phyloP scores from a whole-genome alignment of 2,113 vertebrate species.

The Dromiciops gliroides region DNA sequence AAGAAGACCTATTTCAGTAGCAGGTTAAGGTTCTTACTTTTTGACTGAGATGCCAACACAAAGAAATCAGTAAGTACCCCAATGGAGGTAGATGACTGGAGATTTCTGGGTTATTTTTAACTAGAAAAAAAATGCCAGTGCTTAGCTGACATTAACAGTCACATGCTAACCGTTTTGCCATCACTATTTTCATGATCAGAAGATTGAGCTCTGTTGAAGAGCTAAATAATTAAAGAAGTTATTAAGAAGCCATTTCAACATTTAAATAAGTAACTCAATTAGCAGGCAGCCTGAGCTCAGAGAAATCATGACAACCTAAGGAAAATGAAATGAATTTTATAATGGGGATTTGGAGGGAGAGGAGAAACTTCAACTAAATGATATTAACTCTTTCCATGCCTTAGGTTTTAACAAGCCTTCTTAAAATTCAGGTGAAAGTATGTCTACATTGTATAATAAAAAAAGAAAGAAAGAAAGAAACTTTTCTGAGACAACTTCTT shows the following conservation, averaged over 20 bases:
- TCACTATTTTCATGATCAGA: constrained; percentile 70
- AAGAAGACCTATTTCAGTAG: constrained; percentile 50
- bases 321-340: constrained; percentile 71
- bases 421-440: constrained; percentile 20
- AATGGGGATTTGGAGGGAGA: not conserved
- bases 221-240: constrained; percentile 81
- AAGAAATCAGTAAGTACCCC: constrained; percentile 66
- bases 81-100: constrained; percentile 51
- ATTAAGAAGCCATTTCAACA: constrained; percentile 78
- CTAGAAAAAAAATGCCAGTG: constrained; percentile 65
- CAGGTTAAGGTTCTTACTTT: constrained; percentile 45
- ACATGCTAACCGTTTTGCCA: constrained; percentile 51
- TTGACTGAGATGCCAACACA: constrained; percentile 62
- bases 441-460: not conserved
- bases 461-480: not conserved
- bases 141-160: constrained; percentile 60
- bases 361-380: constrained; percentile 48
- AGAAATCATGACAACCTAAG: constrained; percentile 38
- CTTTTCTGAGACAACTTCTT: constrained; percentile 17
- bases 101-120: constrained; percentile 62
- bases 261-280: constrained; percentile 76
- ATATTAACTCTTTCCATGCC: not conserved
- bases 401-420: constrained; percentile 51
- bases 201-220: constrained; percentile 67
- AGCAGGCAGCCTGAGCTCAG: constrained; percentile 62